Evolutionary conservation across 2,888 invertebrate genomes (phyloP).

Genomic region (Macrosiphum euphorbiae): DNA sequence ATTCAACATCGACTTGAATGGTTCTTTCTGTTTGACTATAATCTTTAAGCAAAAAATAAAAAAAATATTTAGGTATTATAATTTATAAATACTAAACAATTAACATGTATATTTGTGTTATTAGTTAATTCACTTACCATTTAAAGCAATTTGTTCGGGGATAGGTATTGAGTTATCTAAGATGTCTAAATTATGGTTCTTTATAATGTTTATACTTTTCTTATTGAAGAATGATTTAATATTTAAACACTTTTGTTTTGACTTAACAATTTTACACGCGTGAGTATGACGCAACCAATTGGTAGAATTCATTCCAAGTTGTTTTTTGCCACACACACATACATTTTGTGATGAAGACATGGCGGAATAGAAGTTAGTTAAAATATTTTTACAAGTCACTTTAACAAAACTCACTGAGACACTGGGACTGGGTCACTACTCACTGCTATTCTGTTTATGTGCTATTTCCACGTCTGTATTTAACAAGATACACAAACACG

Average conservation of each 20-base stretch:
- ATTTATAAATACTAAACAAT: background rate
- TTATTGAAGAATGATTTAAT: too few species aligned
- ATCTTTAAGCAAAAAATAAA: too few species aligned
- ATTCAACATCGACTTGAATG: too few species aligned
- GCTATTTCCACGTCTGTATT: background rate
- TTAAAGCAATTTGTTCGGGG: background rate
- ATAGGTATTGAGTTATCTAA: background rate
- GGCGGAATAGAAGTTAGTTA: background rate
- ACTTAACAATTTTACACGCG: background rate
- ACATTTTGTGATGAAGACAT: background rate
- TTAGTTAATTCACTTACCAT: background rate
- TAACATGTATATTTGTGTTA: background rate
- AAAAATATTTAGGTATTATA: background rate
- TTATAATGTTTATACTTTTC: background rate
- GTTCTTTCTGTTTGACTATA: too few species aligned
- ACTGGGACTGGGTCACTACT: background rate
- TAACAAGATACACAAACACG: background rate
- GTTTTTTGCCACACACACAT: background rate
- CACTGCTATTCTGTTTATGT: background rate
- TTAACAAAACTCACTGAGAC: background rate
- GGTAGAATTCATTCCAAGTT: background rate
- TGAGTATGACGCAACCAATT: background rate
- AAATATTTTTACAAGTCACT: too few species aligned
- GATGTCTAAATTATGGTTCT: background rate
- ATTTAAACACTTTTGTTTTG: slow-evolving; percentile 18